phyloP scores from a whole-genome alignment of 92 coral and sea anemone genomes.

The Palythoa caribaeorum region DNA sequence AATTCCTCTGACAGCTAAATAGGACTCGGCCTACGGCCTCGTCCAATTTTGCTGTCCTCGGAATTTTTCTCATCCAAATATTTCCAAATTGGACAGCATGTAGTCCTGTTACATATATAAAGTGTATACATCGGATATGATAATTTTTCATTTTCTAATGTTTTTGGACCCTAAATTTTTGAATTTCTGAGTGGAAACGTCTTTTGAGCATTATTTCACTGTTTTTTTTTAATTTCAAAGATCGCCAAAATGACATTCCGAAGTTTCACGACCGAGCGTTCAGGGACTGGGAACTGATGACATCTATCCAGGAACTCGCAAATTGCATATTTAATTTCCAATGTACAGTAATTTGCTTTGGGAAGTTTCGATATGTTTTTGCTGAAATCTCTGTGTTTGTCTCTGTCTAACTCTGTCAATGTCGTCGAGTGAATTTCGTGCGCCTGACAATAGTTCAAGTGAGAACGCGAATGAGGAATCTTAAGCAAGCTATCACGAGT shows the following conservation, averaged over 20 bases:
- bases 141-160: too few species aligned
- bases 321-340: constrained; percentile 2
- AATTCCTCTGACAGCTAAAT: too few species aligned
- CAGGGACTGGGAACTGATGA: constrained; percentile 5
- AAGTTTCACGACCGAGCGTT: not conserved
- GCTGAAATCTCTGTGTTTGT: not conserved
- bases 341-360: not conserved
- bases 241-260: not conserved
- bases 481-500: constrained; percentile 8
- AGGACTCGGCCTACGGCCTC: too few species aligned
- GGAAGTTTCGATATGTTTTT: not conserved
- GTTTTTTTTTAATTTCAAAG: not conserved
- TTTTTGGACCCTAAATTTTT: too few species aligned
- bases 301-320: constrained; percentile 22
- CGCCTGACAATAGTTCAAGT: not conserved
- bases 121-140: too few species aligned
- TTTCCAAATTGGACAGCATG: too few species aligned
- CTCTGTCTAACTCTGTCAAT: not conserved
- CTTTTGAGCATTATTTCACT: too few species aligned
- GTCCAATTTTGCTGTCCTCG: too few species aligned
- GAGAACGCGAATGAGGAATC: not conserved
- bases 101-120: too few species aligned
- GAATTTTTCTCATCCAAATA: too few species aligned
- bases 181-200: not conserved
- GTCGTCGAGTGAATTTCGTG: constrained; percentile 1